phyloP scores from a whole-genome alignment of 92 coral and sea anemone species.

The Palythoa heliodiscus region DNA sequence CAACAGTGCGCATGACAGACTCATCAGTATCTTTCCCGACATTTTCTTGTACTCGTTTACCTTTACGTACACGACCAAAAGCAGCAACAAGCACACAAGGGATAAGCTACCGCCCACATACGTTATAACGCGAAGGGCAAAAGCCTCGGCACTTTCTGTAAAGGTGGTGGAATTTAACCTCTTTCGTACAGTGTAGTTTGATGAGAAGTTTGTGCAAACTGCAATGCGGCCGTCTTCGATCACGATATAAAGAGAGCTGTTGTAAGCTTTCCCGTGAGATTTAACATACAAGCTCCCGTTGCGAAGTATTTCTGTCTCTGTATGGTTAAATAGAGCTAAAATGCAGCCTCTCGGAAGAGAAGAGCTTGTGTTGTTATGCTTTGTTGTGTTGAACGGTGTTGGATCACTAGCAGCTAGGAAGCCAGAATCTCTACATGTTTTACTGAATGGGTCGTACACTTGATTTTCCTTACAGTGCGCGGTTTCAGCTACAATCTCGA shows the following conservation, averaged over 20 bases:
- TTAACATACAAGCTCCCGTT: conserved; percentile 17
- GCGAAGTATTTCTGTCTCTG: background rate
- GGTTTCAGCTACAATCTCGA: background rate
- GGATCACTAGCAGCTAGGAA: background rate
- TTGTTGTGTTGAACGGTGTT: background rate
- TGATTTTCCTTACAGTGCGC: background rate
- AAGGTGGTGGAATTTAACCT: background rate
- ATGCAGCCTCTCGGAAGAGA: background rate
- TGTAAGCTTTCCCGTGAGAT: conserved; percentile 7
- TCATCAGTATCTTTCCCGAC: conserved; percentile 18
- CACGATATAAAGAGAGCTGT: background rate
- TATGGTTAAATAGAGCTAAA: background rate
- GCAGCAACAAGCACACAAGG: background rate
- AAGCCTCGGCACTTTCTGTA: background rate
- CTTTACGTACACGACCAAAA: background rate
- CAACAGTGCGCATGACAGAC: conserved; percentile 13
- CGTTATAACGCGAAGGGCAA: background rate
- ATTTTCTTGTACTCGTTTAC: conserved; percentile 16
- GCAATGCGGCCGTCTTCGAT: background rate
- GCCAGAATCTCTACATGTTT: background rate
- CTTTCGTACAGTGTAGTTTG: background rate
- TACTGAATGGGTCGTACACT: conserved; percentile 31
- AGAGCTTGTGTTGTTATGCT: background rate
- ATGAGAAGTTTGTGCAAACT: conserved; percentile 14
- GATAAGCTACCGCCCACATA: conserved; percentile 1